Conservation (phyloP, 2,888 invertebrate species). For the Dioctria linearis region DNA sequence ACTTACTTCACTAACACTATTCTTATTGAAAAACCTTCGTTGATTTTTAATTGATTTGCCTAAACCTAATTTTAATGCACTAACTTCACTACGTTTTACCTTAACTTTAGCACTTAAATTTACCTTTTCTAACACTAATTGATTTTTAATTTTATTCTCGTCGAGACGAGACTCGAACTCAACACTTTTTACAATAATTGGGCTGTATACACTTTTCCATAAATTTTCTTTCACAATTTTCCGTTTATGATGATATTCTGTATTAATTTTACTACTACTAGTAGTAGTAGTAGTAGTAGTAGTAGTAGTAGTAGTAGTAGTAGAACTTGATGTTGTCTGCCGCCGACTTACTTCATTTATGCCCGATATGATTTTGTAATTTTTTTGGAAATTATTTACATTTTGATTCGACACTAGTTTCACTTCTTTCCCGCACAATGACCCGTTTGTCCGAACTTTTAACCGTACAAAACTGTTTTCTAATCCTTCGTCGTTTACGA, state of each 20-base stretch:
- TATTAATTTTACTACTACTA: neutral
- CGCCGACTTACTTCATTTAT: no score
- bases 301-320: neutral
- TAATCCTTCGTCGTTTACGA: constrained; percentile 54
- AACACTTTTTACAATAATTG: neutral
- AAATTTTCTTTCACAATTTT: constrained; percentile 1
- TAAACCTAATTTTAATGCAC: constrained; percentile 11
- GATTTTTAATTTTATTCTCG: neutral
- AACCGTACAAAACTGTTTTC: constrained; percentile 7
- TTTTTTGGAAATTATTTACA: constrained; percentile 28
- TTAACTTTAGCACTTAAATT: constrained; percentile 37
- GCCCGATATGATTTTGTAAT: no score
- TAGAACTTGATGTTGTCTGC: no score
- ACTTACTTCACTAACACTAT: constrained; percentile 28
- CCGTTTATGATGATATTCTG: neutral
- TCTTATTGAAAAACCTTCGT: constrained; percentile 22
- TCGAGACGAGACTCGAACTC: neutral
- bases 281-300: constrained; percentile 22
- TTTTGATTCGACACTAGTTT: neutral
- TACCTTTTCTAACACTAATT: constrained; percentile 11
- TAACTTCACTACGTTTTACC: constrained; percentile 45
- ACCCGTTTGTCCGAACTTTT: constrained; percentile 28
- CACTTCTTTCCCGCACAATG: neutral
- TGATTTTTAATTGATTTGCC: neutral
- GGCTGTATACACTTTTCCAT: constrained; percentile 21